These are phyloP conservation scores for Rambutsinella grinnellia DNA, from an alignment of 2,888 invertebrate species.

Conservation along the genomic window DNA sequence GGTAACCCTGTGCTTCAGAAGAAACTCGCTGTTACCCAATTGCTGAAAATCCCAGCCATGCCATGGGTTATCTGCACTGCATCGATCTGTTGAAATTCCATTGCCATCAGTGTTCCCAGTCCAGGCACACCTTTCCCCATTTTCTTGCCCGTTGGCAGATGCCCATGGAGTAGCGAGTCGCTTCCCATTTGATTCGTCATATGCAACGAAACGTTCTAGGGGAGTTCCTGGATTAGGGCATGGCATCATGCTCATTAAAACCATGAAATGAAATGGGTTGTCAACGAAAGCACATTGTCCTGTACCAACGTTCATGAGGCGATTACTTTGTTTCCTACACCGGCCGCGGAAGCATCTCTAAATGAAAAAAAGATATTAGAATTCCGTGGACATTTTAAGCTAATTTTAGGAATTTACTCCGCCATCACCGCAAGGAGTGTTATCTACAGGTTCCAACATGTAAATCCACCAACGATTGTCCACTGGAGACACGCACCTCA, in stretches of 20 bases:
- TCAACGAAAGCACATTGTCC: not conserved
- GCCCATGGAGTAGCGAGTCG: constrained; percentile 15
- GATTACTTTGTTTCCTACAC: constrained; percentile 22
- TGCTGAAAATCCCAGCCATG: constrained; percentile 44
- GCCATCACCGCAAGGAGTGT: constrained; percentile 30
- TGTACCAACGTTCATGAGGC: constrained; percentile 8
- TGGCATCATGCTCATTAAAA: not conserved
- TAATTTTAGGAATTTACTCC: constrained; percentile 16
- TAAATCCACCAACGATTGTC: no score
- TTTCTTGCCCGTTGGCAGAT: constrained; percentile 11
- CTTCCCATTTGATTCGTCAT: not conserved
- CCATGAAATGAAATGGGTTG: constrained; percentile 8
- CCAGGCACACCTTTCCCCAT: constrained; percentile 38
- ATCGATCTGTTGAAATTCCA: constrained; percentile 38
- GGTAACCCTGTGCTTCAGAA: constrained; percentile 23
- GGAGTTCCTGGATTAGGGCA: constrained; percentile 36
- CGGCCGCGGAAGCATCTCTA: constrained; percentile 46
- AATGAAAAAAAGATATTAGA: not conserved
- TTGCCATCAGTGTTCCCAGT: constrained; percentile 40
- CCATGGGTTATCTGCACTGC: constrained; percentile 38
- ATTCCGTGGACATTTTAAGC: not conserved
- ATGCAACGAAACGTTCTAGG: constrained; percentile 21
- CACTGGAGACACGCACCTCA: no score
- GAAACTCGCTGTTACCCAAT: constrained; percentile 37
- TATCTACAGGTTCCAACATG: constrained; percentile 42